Percentiles rank a stretch among this genome's conserved stretches.
Evolutionary conservation across 2,797 vertebrate genomes (phyloP).

Genomic region (Argentina silus): DNA sequence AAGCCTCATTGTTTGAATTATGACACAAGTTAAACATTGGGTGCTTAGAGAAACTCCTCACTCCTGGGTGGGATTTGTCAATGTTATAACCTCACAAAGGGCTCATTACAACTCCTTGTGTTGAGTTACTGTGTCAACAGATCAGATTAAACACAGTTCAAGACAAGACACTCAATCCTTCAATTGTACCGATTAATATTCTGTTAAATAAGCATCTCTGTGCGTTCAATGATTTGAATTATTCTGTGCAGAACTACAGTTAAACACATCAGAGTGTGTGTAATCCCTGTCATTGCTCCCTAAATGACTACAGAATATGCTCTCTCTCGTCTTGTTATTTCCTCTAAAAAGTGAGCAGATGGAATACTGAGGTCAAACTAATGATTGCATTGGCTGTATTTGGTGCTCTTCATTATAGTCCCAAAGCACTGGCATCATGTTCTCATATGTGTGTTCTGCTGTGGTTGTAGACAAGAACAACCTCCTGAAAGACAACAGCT

Average conservation of each 20-base stretch:
- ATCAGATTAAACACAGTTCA: neutral
- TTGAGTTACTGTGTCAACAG: neutral
- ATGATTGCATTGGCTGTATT: too few species aligned
- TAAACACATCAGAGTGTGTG: too few species aligned
- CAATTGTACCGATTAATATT: neutral
- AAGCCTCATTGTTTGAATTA: neutral
- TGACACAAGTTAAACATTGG: neutral
- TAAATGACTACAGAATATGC: too few species aligned
- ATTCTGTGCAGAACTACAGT: too few species aligned
- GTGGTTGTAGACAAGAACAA: slow-evolving; percentile 50
- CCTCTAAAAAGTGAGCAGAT: too few species aligned
- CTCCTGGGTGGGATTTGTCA: neutral
- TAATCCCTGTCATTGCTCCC: too few species aligned
- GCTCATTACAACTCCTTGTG: neutral
- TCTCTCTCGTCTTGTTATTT: too few species aligned
- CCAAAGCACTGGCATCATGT: too few species aligned
- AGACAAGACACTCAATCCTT: neutral
- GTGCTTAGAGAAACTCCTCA: neutral
- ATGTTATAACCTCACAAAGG: neutral
- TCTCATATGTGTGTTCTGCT: neutral
- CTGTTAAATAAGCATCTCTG: neutral
- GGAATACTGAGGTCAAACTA: too few species aligned
- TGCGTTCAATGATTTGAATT: too few species aligned
- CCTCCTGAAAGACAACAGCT: slow-evolving; percentile 86
- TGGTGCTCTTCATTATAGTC: too few species aligned